Conservation (phyloP, 2,888 invertebrate species). For the Synergus itoensis region DNA sequence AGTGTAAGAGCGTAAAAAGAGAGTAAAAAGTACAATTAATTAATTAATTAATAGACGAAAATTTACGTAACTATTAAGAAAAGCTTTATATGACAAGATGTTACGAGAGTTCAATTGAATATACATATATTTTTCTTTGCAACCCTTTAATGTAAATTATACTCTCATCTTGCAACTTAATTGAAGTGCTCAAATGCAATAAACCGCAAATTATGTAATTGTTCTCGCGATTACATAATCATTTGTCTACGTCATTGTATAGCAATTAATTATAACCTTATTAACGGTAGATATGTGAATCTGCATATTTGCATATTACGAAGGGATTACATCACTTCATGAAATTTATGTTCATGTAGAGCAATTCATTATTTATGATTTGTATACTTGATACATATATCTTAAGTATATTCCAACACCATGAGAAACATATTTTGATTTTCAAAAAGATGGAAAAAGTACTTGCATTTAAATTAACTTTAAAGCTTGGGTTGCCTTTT, state of each 20-base stretch:
- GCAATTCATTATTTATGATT: no score
- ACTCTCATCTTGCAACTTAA: background rate
- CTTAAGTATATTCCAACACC: no score
- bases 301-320: slow-evolving; percentile 9
- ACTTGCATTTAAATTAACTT: no score
- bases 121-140: slow-evolving; percentile 1
- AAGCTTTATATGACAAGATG: no score
- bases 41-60: background rate
- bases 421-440: no score
- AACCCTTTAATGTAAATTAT: background rate
- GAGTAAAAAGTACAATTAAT: background rate
- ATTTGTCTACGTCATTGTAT: background rate
- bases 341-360: background rate
- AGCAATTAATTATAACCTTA: slow-evolving; percentile 20
- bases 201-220: background rate
- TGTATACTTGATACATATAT: no score
- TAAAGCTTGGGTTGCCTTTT: no score
- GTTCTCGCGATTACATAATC: background rate
- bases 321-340: background rate
- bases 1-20: no score
- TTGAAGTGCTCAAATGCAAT: background rate
- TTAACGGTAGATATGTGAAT: slow-evolving; percentile 3
- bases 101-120: background rate
- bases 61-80: no score
- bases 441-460: no score